Base-by-base conservation (phyloP, 1,140 invertebrate genomes). In the Conus ventricosus region DNA sequence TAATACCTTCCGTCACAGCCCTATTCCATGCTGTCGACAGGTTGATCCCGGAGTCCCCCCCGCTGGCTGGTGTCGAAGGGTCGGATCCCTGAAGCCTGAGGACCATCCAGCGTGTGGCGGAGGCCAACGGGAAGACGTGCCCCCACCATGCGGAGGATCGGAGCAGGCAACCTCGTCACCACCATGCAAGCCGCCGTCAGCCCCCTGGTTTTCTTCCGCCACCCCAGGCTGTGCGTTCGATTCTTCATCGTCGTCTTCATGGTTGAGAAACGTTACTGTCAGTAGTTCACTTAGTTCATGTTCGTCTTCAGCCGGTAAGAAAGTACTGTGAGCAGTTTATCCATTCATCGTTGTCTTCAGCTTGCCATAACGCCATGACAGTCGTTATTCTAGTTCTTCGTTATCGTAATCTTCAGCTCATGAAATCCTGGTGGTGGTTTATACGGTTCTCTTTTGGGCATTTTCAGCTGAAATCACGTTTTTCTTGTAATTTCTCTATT, bases 21-120 rank as follows among this genome's bases (percentile, higher is more conserved):
- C 39, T 39, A 39, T 0, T 39, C 39, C 39, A 39, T 39, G 39
- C 3, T 39, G 57, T 15, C 57, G 57, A 60, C 80, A 94, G 93
- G 88, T 51, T 93, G 57, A 63, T 94, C 27, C 93, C 93, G 4
- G 94, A 94, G 76, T 94, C 93, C 13, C 39, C 93, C 94, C 11
- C 89, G 94, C 51, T 94, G 94, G 94, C 87, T 94, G 15, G 86
- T 94, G 51, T 90, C 89, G 53, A 91, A 91, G 84, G 89, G 89
- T 13, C 87, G 93, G 67, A 88, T 89, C 81, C 83, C 90, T 57
- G 94, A 94, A 87, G 94, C 94, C 15, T 92, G 53, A 75, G 81
- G 67, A 93, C 94, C 27, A n/a, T 94, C 0, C 87, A 88, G 67
- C 87, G 89, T 23, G 91, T 91, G 27, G 93, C 93, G 0, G 87